Evolutionary conservation across 2,113 vertebrate genomes (phyloP).

Genomic region (Pipra filicauda): DNA sequence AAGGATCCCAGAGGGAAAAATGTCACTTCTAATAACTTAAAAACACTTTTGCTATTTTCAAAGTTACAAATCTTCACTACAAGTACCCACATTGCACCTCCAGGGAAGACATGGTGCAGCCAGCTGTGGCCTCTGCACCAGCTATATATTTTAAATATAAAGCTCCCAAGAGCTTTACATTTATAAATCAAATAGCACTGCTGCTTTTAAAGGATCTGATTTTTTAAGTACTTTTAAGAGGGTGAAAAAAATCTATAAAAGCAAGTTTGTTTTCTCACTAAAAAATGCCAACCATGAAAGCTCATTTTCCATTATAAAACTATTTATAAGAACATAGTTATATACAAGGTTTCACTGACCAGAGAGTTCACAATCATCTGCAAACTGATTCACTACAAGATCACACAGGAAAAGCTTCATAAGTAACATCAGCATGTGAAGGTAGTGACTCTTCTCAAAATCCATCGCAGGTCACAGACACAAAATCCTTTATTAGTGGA

Average conservation of each 20-base stretch:
- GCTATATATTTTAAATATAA: background rate
- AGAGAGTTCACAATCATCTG: background rate
- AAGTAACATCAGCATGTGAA: background rate
- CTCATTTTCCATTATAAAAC: background rate
- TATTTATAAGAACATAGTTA: background rate
- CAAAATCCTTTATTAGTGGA: background rate
- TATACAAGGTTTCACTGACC: background rate
- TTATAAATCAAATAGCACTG: background rate
- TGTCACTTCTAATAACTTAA: background rate
- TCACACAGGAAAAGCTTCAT: background rate
- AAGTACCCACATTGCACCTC: background rate
- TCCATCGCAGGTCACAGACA: background rate
- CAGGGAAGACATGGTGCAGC: rapidly evolving
- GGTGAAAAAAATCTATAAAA: background rate
- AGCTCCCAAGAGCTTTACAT: background rate
- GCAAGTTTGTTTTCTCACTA: background rate
- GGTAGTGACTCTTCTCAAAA: background rate
- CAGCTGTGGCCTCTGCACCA: rapidly evolving
- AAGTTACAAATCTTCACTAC: background rate
- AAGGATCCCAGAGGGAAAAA: background rate
- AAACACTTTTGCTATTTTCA: background rate
- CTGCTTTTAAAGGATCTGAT: background rate
- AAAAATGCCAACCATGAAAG: background rate
- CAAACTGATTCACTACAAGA: background rate
- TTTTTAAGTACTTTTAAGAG: background rate